Evolutionary conservation across 2,113 vertebrate species (phyloP).

Genomic region (Zosterops borbonicus): DNA sequence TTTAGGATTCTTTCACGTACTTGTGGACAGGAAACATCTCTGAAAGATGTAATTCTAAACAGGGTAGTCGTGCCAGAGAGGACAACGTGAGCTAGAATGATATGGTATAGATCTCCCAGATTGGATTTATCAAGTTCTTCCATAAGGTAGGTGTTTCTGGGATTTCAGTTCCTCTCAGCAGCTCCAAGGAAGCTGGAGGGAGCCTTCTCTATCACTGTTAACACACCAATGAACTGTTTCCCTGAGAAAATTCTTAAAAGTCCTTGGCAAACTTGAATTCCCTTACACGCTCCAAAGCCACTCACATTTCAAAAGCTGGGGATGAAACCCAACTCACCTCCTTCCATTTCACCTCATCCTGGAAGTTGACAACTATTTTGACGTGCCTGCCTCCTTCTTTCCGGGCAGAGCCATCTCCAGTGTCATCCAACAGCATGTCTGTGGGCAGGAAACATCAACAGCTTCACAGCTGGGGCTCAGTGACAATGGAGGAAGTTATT

Average conservation of each 20-base stretch:
- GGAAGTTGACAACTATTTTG: constrained; percentile 90
- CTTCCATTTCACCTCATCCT: constrained; percentile 86
- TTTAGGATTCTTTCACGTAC: not conserved
- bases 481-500: not conserved
- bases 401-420: constrained; percentile 84
- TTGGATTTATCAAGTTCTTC: not conserved
- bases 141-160: not conserved
- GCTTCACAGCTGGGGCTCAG: constrained; percentile 48
- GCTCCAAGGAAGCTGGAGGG: not conserved
- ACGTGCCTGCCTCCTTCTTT: constrained; percentile 94
- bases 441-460: constrained; percentile 64
- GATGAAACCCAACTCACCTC: constrained; percentile 80
- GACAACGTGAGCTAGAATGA: not conserved
- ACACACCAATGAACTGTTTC: not conserved
- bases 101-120: not conserved
- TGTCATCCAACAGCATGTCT: constrained; percentile 96
- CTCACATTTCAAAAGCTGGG: not conserved
- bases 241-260: not conserved
- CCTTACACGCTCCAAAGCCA: not conserved
- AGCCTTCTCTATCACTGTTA: not conserved
- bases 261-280: not conserved
- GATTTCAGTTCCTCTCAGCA: not conserved
- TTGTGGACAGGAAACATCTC: not conserved
- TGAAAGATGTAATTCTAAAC: not conserved
- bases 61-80: not conserved